Base-by-base conservation (phyloP, 2,797 vertebrate species). In the Chelmon rostratus region DNA sequence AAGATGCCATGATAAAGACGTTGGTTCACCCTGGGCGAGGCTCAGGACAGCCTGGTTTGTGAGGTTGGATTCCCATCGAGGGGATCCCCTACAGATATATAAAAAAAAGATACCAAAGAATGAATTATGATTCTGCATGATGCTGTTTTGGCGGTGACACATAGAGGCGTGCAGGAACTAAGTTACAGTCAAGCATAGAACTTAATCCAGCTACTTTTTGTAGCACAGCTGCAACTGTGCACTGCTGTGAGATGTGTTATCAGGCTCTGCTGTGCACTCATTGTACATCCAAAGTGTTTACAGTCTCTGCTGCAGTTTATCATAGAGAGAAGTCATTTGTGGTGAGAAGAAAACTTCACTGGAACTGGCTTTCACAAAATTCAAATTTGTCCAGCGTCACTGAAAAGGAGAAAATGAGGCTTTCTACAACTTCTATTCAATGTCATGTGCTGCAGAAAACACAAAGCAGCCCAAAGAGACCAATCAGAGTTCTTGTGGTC, bases 1-100 rank as follows among this genome's bases (percentile, higher is more conserved):
- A 78, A 80, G 73, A 86, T 83, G 74, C 50, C 69, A 73, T 40
- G 68, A 88, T 84, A 84, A 86, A 87, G 72, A 78, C 2, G 15
- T 63, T 58, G 77, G 61, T 79, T 91, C 67, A 58, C 33, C 69
- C 35, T 75, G 72, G 76, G 73, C 11, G 54, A 82, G 76, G 73
- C 69, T 68, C 70, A 53, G 74, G 72, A 68, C 76, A 49, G 57
- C 28, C 46, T 71, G 69, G 66, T 79, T 74, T 66, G 37, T 78
- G 73, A 74, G 67, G 71, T 72, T 75, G 28, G 61, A 68, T 53
- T 77, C 19, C 46, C 42, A 79, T 16, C 65, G 31, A 68, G 68
- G 68, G 58, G 67, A 85, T 84, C 35, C 46, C 35, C 56, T 52
- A 31, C 46, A 71, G 38, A 75, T 28, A 18, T 42, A n/a, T n/a